Evolutionary conservation across 2,888 invertebrate species (phyloP).

Genomic region (Argyra leucocephala): DNA sequence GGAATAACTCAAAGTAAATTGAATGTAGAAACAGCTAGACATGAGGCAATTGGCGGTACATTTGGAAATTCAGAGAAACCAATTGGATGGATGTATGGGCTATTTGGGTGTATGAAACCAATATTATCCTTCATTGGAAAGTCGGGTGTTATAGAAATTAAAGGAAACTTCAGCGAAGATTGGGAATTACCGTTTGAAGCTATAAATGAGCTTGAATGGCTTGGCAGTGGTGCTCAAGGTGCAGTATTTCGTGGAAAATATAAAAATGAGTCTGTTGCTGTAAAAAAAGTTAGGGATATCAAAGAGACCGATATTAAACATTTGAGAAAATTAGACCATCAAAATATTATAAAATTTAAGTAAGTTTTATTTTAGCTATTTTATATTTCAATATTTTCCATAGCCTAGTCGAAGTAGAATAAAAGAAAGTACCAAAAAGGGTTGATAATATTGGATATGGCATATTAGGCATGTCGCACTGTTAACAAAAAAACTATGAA

Average conservation of each 20-base stretch:
- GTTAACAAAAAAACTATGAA: too few species aligned
- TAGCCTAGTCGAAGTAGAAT: too few species aligned
- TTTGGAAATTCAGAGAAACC: slow-evolving; percentile 46
- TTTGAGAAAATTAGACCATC: slow-evolving; percentile 82
- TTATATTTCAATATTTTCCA: background rate
- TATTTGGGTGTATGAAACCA: slow-evolving; percentile 80
- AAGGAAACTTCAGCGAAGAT: slow-evolving; percentile 54
- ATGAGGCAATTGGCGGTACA: slow-evolving; percentile 41
- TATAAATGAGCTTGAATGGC: slow-evolving; percentile 76
- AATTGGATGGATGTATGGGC: slow-evolving; percentile 66
- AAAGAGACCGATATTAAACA: slow-evolving; percentile 90
- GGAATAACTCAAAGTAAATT: background rate
- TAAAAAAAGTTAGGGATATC: slow-evolving; percentile 88
- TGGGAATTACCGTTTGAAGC: slow-evolving; percentile 94
- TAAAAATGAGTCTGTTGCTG: slow-evolving; percentile 78
- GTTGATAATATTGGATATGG: too few species aligned
- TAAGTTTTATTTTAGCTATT: slow-evolving; percentile 27
- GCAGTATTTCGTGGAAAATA: slow-evolving; percentile 84
- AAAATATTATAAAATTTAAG: slow-evolving; percentile 76
- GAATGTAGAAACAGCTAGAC: background rate
- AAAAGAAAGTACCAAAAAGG: too few species aligned
- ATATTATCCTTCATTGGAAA: slow-evolving; percentile 80
- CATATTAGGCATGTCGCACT: too few species aligned
- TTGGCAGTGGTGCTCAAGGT: slow-evolving; percentile 94
- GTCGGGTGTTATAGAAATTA: slow-evolving; percentile 59